A percentile compares a stretch with the other conserved stretches of the same genome.
Evolutionary conservation across 2,113 vertebrate species (phyloP).

Genomic region (Lophochroa leadbeateri): DNA sequence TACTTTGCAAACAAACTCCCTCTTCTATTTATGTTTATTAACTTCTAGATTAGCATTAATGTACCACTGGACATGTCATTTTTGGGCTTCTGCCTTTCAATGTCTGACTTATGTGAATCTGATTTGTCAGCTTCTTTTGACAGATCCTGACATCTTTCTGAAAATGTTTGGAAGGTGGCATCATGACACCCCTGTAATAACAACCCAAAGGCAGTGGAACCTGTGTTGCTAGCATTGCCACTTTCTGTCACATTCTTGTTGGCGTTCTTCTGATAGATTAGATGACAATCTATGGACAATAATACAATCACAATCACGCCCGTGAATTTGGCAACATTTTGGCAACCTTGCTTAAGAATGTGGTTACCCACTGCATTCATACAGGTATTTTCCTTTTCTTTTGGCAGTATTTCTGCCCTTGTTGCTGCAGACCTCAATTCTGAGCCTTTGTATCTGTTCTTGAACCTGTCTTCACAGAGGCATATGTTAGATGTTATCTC

Average conservation of each 20-base stretch:
- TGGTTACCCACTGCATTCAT: constrained; percentile 50
- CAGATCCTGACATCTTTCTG: not conserved
- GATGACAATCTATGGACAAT: constrained; percentile 42
- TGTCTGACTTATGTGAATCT: not conserved
- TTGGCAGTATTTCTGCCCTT: constrained; percentile 20
- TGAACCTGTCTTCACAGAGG: constrained; percentile 15
- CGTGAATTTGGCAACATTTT: constrained; percentile 30
- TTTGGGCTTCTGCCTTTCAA: not conserved
- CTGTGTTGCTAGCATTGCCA: not conserved
- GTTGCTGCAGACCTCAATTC: constrained; percentile 27
- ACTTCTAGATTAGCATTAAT: not conserved
- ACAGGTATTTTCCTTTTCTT: constrained; percentile 47
- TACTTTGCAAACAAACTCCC: not conserved
- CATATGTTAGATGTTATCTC: not conserved
- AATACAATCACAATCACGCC: constrained; percentile 46
- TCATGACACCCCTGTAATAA: not conserved
- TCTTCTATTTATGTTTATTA: not conserved
- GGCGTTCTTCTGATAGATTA: constrained; percentile 37
- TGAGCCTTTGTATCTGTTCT: not conserved
- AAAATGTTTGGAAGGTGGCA: not conserved
- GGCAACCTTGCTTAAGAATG: constrained; percentile 59
- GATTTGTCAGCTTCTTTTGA: not conserved
- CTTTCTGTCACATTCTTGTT: not conserved
- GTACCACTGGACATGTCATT: not conserved
- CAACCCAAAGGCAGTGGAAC: not conserved